These are phyloP conservation scores for Nemopilema nomurai DNA, from an alignment of 30 jellyfish, hydroid and myxozoan species.

Conservation along the genomic window DNA sequence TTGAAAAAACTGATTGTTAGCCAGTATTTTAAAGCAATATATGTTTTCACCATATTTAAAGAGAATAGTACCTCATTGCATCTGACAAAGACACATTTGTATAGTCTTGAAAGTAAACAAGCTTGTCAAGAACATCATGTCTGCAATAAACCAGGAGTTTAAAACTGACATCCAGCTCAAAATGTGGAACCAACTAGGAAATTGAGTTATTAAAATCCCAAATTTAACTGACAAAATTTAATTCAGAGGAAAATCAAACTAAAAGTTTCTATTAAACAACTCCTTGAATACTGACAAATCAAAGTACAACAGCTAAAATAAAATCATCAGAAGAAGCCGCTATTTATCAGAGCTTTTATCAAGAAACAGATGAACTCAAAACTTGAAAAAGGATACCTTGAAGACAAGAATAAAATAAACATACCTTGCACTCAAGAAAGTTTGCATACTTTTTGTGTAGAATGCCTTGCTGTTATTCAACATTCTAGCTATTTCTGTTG, in stretches of 20 bases:
- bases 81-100: constrained; percentile 66
- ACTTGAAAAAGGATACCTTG: neutral
- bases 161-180: too few relatives aligned
- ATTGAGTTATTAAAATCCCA: too few relatives aligned
- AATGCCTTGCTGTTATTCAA: constrained; percentile 67
- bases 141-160: constrained; percentile 28
- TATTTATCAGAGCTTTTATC: too few relatives aligned
- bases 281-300: neutral
- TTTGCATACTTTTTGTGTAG: constrained; percentile 39
- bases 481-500: constrained; percentile 81
- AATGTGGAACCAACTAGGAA: too few relatives aligned
- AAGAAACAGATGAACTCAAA: neutral
- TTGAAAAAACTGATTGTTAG: too few relatives aligned
- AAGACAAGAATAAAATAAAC: too few relatives aligned
- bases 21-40: too few relatives aligned
- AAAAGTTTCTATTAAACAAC: neutral
- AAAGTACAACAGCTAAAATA: neutral
- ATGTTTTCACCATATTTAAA: too few relatives aligned
- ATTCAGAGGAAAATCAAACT: too few relatives aligned
- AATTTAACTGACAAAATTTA: too few relatives aligned
- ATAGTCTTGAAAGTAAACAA: constrained; percentile 68
- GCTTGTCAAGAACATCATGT: constrained; percentile 72
- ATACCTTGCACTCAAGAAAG: constrained; percentile 60
- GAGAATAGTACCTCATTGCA: constrained; percentile 72
- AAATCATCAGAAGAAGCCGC: neutral